These are phyloP conservation scores for Aegotheles bennettii DNA, from an alignment of 2,113 vertebrate genomes.

Conservation along the genomic window DNA sequence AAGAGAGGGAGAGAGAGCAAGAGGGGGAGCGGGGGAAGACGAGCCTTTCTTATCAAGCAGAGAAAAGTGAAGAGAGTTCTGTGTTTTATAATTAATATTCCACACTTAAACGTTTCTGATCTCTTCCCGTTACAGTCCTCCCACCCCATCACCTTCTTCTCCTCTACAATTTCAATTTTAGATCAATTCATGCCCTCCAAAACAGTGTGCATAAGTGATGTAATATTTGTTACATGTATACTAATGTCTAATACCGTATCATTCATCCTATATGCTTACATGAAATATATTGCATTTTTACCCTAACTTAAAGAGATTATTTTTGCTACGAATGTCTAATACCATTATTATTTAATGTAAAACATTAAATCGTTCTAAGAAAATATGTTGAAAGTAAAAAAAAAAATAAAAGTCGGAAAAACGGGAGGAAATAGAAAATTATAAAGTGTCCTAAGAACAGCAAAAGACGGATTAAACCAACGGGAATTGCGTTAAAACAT, in stretches of 20 bases:
- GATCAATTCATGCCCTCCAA: neutral
- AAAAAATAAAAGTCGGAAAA: neutral
- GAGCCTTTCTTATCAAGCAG: constrained; percentile 21
- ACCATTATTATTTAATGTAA: neutral
- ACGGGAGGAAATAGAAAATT: neutral
- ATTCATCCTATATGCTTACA: neutral
- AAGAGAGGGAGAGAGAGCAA: neutral
- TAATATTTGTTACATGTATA: neutral
- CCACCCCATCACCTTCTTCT: neutral
- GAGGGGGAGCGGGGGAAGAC: neutral
- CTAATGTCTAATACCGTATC: neutral
- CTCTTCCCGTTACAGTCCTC: neutral
- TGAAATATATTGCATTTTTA: neutral
- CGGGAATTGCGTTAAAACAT: neutral
- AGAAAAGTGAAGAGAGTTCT: constrained; percentile 42
- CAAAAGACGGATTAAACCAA: neutral
- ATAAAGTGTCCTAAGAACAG: neutral
- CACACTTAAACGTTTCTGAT: constrained; percentile 37
- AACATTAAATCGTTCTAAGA: neutral
- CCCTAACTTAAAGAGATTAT: rapidly evolving
- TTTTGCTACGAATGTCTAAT: neutral
- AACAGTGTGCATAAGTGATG: neutral
- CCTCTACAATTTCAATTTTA: neutral
- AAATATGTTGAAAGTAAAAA: neutral
- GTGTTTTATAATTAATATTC: constrained; percentile 61